Evolutionary conservation across 2,113 vertebrate species (phyloP).

Genomic region (Erythrolamprus reginae): DNA sequence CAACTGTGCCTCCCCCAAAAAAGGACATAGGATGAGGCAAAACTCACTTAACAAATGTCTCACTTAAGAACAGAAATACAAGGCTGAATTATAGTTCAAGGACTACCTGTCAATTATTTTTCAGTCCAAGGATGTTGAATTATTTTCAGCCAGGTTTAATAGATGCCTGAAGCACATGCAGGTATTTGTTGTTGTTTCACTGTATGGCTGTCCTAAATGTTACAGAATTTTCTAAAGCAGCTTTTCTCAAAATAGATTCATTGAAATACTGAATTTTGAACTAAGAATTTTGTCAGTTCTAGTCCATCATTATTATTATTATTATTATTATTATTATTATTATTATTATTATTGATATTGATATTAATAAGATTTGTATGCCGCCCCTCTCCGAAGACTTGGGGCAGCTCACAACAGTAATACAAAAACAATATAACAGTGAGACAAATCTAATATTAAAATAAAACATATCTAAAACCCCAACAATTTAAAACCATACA

Average conservation of each 20-base stretch:
- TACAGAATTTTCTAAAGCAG: neutral
- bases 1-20: neutral
- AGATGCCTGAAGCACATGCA: neutral
- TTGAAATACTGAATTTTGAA: neutral
- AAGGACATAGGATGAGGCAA: neutral
- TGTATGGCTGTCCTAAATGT: neutral
- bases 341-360: no score
- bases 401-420: no score
- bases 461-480: no score
- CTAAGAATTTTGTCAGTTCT: neutral
- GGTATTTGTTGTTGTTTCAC: neutral
- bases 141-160: neutral
- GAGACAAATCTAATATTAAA: no score
- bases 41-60: neutral
- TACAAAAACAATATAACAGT: no score
- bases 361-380: no score
- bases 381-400: no score
- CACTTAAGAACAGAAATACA: neutral
- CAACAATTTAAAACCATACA: no score
- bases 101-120: neutral
- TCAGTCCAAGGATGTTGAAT: neutral
- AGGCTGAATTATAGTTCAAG: neutral
- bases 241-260: neutral
- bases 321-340: no score
- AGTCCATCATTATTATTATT: no score